Conservation (phyloP, 2,797 vertebrate species). For the Uromys caudimaculatus region DNA sequence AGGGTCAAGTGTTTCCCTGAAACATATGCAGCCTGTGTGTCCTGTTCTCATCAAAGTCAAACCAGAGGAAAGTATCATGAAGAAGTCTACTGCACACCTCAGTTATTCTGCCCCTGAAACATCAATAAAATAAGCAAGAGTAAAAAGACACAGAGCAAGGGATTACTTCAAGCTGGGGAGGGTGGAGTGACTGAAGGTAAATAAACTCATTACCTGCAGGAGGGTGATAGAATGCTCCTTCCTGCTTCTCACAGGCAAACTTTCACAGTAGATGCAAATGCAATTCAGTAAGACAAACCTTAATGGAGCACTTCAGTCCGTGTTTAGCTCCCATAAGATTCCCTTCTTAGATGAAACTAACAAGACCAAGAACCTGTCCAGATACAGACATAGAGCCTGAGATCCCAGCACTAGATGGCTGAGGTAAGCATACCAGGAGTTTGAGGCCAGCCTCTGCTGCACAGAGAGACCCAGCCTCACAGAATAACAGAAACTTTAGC, state of each 20-base stretch:
- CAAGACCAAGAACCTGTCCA: background rate
- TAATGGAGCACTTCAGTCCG: background rate
- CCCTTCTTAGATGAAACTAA: background rate
- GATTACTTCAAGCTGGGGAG: background rate
- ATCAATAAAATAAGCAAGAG: background rate
- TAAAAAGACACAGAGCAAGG: background rate
- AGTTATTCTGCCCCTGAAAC: slow-evolving; percentile 43
- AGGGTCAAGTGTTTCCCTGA: slow-evolving; percentile 73
- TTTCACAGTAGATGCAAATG: background rate
- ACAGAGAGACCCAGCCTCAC: background rate
- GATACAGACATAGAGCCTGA: background rate
- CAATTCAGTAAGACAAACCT: slow-evolving; percentile 14
- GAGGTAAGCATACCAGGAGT: background rate
- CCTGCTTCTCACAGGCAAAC: background rate
- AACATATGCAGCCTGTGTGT: slow-evolving; percentile 49
- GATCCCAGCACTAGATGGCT: background rate
- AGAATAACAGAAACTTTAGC: background rate
- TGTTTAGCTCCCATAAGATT: background rate
- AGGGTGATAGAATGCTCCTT: background rate
- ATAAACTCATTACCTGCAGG: background rate
- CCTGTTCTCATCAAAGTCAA: slow-evolving; percentile 73
- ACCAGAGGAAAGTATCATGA: slow-evolving; percentile 23
- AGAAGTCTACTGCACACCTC: slow-evolving; percentile 43
- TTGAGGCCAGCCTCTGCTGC: background rate
- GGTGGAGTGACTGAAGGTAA: background rate